A percentile compares a stretch with the other conserved stretches of the same genome.
Conservation (phyloP, 2,113 vertebrate genomes). For the Anarrhichthys ocellatus region DNA sequence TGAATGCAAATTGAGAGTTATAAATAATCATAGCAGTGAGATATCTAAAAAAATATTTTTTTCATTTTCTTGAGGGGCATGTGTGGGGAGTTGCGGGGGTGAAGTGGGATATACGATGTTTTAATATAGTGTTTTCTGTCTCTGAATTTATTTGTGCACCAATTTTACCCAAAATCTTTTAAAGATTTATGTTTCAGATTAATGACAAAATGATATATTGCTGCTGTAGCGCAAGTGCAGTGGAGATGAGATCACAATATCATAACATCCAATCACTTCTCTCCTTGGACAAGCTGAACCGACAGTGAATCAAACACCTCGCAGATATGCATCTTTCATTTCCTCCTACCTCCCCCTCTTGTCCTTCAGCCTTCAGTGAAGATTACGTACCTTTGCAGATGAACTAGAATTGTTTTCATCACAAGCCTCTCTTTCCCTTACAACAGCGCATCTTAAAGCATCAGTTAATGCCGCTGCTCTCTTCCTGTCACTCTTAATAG, state of each 20-base stretch:
- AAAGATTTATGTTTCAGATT: constrained; percentile 4
- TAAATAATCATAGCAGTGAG: not conserved
- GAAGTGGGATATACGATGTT: not conserved
- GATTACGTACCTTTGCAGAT: constrained; percentile 44
- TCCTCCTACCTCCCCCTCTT: constrained; percentile 52
- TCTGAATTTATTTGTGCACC: not conserved
- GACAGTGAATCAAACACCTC: constrained; percentile 49
- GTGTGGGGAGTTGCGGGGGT: not conserved
- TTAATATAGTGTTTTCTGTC: not conserved
- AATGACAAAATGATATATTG: constrained; percentile 33
- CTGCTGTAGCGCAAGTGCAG: not conserved
- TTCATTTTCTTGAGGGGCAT: not conserved
- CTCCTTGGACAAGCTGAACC: constrained; percentile 16
- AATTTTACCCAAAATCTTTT: constrained; percentile 1
- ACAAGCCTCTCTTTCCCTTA: constrained; percentile 1
- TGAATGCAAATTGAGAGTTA: not conserved
- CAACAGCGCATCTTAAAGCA: constrained; percentile 9
- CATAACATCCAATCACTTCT: constrained; percentile 15
- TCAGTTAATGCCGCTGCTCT: constrained; percentile 11
- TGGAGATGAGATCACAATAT: constrained; percentile 20
- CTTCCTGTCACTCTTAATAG: constrained; percentile 10
- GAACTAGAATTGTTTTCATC: constrained; percentile 44
- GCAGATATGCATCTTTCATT: constrained; percentile 73
- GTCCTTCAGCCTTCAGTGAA: constrained; percentile 46
- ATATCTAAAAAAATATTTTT: not conserved